Conservation (phyloP, 2,888 invertebrate species). For the Cephus pygmeus region DNA sequence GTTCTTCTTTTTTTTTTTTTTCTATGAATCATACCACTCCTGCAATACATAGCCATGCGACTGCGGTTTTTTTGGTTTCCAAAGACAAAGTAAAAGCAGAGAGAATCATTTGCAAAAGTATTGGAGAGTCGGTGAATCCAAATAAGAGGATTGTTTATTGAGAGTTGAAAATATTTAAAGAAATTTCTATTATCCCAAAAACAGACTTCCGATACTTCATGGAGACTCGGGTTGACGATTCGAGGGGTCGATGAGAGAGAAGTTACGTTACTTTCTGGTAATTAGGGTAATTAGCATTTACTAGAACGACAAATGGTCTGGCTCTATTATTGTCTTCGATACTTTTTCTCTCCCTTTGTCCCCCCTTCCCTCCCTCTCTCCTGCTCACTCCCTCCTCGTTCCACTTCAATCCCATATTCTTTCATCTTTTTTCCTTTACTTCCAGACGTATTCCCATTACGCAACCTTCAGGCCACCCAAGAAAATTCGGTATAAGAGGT, state of each 20-base stretch:
- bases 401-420: slow-evolving; percentile 19
- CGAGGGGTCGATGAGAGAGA: not conserved
- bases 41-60: slow-evolving; percentile 40
- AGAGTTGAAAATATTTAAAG: not conserved
- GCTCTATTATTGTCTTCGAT: slow-evolving; percentile 59
- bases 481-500: slow-evolving; percentile 42
- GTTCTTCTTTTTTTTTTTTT: slow-evolving; percentile 29
- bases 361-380: slow-evolving; percentile 22
- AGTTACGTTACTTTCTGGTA: not conserved
- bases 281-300: slow-evolving; percentile 2
- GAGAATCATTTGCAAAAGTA: not conserved
- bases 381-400: slow-evolving; percentile 21
- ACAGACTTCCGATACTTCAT: not conserved
- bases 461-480: slow-evolving; percentile 42
- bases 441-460: not conserved
- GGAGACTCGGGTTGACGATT: not conserved
- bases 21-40: slow-evolving; percentile 49
- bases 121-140: not conserved
- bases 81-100: not conserved
- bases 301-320: slow-evolving; percentile 42
- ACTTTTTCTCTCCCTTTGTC: slow-evolving; percentile 26
- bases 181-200: not conserved
- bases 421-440: not conserved
- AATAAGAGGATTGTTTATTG: not conserved
- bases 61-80: slow-evolving; percentile 38